These are phyloP conservation scores for Drosophila buzzatii DNA, from an alignment of 2,888 invertebrate genomes.

Conservation along the genomic window DNA sequence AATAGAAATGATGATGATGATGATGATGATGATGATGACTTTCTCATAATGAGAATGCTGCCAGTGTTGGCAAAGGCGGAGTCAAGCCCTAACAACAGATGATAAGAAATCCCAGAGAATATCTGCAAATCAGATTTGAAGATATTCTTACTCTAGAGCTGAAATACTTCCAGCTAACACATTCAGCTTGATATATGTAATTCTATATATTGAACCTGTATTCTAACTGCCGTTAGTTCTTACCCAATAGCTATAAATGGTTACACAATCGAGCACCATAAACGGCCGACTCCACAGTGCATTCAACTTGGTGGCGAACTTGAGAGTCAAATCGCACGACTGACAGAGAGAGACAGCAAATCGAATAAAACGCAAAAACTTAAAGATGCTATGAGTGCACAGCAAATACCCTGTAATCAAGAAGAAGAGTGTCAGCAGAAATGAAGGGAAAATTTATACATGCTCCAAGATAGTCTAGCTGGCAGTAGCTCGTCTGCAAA, in stretches of 20 bases:
- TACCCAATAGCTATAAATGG: slow-evolving; percentile 32
- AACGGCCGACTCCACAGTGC: slow-evolving; percentile 44
- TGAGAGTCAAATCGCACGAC: slow-evolving; percentile 33
- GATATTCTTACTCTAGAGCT: neutral
- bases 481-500: neutral
- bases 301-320: slow-evolving; percentile 49
- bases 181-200: neutral
- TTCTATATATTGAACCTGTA: neutral
- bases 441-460: neutral
- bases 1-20: neutral
- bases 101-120: rapidly evolving
- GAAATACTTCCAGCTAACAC: neutral
- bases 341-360: slow-evolving; percentile 26
- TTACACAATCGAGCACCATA: slow-evolving; percentile 28
- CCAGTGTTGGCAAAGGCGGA: slow-evolving; percentile 2
- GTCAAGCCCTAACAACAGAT: too few relatives aligned
- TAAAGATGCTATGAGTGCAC: neutral
- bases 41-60: neutral
- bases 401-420: neutral
- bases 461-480: neutral
- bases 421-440: too few relatives aligned
- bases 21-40: neutral
- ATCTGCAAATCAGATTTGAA: neutral
- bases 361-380: slow-evolving; percentile 1
- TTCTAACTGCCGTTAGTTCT: neutral